phyloP scores from a whole-genome alignment of 2,888 invertebrate genomes.

The Phengaris arion region DNA sequence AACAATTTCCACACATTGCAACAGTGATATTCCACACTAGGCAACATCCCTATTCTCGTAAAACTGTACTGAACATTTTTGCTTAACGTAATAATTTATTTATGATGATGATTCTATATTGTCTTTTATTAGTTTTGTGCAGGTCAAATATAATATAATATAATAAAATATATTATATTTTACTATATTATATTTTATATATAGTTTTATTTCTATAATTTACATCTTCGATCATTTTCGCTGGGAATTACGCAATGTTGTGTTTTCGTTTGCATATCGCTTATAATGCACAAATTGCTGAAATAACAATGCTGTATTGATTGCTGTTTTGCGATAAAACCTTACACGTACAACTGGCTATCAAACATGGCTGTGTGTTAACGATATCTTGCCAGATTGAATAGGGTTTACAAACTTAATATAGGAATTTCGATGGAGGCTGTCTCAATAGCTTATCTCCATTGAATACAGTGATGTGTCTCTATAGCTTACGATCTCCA shows the following conservation, averaged over 20 bases:
- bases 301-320: slow-evolving; percentile 17
- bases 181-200: too few relatives aligned
- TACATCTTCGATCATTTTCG: too few relatives aligned
- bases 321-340: neutral
- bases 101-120: too few relatives aligned
- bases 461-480: neutral
- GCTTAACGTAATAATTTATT: too few relatives aligned
- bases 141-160: too few relatives aligned
- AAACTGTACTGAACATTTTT: too few relatives aligned
- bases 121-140: too few relatives aligned
- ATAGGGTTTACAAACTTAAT: slow-evolving; percentile 16
- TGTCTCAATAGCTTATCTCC: neutral
- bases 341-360: neutral
- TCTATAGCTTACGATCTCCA: slow-evolving; percentile 9
- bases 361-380: neutral
- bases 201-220: too few relatives aligned
- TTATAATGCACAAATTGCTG: slow-evolving; percentile 1
- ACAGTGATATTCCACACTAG: too few relatives aligned
- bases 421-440: slow-evolving; percentile 14
- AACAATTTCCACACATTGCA: too few relatives aligned
- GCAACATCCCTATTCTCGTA: too few relatives aligned
- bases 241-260: neutral
- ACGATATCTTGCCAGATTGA: neutral
- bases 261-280: neutral
- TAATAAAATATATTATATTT: too few relatives aligned